phyloP scores from a whole-genome alignment of 1,140 invertebrate genomes.

The Solenopsis fugax region DNA sequence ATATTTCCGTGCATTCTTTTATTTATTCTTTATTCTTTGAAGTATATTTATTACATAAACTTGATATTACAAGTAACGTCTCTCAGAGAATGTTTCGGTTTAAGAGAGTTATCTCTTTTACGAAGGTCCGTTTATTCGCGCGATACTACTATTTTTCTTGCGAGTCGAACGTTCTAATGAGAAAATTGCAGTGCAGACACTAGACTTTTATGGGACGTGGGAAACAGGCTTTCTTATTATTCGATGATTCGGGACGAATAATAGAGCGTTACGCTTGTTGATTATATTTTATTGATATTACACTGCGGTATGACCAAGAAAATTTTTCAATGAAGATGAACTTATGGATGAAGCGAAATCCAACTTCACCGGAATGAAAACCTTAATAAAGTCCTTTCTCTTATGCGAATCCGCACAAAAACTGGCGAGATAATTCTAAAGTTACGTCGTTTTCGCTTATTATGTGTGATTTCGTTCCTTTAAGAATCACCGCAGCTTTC shows the following conservation, averaged over 20 bases:
- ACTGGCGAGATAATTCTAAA: slow-evolving; percentile 20
- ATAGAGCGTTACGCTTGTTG: no score
- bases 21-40: slow-evolving; percentile 9
- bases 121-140: slow-evolving; percentile 15
- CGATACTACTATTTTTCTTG: slow-evolving; percentile 19
- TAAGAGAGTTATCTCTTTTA: slow-evolving; percentile 17
- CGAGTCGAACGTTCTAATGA: slow-evolving; percentile 21
- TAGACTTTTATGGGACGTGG: slow-evolving; percentile 14
- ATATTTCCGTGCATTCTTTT: slow-evolving; percentile 2
- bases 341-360: neutral
- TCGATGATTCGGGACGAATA: neutral
- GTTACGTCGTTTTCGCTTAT: slow-evolving; percentile 59
- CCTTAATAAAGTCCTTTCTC: slow-evolving; percentile 28
- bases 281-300: neutral
- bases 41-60: slow-evolving; percentile 18
- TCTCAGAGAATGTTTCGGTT: neutral
- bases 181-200: slow-evolving; percentile 22
- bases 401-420: neutral
- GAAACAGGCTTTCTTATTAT: neutral
- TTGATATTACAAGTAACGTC: slow-evolving; percentile 14
- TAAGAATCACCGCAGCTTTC: slow-evolving; percentile 58
- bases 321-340: neutral
- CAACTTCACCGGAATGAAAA: neutral
- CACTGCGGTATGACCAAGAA: neutral
- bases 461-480: slow-evolving; percentile 14